Conservation (phyloP, 2,113 vertebrate genomes). For the Campylorhamphus procurvoides region DNA sequence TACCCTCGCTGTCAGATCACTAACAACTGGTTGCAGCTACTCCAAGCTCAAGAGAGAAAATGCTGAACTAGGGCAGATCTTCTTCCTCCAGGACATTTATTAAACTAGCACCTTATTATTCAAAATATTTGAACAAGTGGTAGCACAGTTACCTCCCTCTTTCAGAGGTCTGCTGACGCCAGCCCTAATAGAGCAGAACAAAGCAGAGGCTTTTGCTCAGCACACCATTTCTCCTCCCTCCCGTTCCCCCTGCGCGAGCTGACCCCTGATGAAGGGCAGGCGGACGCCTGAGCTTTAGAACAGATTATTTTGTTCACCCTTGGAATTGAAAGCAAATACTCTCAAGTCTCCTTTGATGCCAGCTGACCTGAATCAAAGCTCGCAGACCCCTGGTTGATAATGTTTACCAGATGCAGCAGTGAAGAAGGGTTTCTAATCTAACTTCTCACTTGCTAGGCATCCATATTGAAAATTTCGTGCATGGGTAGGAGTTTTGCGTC, state of each 20-base stretch:
- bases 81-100: not conserved
- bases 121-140: constrained; percentile 63
- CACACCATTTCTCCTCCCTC: not conserved
- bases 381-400: not conserved
- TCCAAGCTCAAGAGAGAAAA: not conserved
- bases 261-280: not conserved
- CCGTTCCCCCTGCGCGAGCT: not conserved
- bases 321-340: constrained; percentile 29
- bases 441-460: not conserved
- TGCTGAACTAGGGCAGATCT: not conserved
- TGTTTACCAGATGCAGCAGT: not conserved
- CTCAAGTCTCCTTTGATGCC: not conserved
- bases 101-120: constrained; percentile 32
- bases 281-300: not conserved
- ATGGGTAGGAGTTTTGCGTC: not conserved
- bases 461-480: not conserved
- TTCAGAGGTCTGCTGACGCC: not conserved
- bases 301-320: constrained; percentile 21
- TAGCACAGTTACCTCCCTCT: not conserved
- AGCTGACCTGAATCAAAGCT: constrained; percentile 29
- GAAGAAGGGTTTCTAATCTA: not conserved
- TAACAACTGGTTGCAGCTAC: not conserved
- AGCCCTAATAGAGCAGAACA: not conserved
- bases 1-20: not conserved
- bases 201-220: not conserved